Evolutionary conservation across 2,797 vertebrate species (phyloP).

Genomic region (Sebastes flavidus): DNA sequence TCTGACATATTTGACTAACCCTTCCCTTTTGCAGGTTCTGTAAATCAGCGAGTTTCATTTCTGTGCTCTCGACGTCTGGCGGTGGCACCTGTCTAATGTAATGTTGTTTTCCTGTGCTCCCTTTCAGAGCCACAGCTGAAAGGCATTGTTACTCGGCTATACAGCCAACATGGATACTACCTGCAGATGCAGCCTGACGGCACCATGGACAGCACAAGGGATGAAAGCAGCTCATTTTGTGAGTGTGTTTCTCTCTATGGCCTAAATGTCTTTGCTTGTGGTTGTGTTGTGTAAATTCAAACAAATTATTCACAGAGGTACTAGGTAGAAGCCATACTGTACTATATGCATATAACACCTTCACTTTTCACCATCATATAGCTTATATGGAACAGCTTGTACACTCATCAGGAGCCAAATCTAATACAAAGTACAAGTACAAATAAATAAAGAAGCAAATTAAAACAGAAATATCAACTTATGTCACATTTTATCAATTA

Average conservation of each 20-base stretch:
- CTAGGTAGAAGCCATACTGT: not conserved
- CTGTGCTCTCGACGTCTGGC: not conserved
- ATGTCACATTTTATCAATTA: no score
- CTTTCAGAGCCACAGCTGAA: conserved; percentile 96
- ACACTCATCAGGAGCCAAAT: not conserved
- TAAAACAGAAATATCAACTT: no score
- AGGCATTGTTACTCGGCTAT: conserved; percentile 97
- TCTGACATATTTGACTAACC: not conserved
- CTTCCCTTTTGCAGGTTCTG: not conserved
- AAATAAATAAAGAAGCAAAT: no score
- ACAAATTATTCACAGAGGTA: conserved; percentile 20
- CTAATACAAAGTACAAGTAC: not conserved
- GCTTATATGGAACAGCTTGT: not conserved
- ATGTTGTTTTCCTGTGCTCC: conserved; percentile 31
- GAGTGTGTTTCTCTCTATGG: conserved; percentile 47
- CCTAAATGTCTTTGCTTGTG: not conserved
- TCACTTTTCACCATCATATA: not conserved
- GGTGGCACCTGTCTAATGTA: not conserved
- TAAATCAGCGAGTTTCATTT: not conserved
- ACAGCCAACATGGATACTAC: conserved; percentile 97
- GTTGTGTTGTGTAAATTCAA: conserved; percentile 6
- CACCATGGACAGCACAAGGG: conserved; percentile 96
- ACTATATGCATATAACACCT: not conserved
- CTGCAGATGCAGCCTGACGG: conserved; percentile 98
- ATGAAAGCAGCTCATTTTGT: conserved; percentile 92